phyloP scores from a whole-genome alignment of 1,140 invertebrate species.

The Camponotus vicinus region DNA sequence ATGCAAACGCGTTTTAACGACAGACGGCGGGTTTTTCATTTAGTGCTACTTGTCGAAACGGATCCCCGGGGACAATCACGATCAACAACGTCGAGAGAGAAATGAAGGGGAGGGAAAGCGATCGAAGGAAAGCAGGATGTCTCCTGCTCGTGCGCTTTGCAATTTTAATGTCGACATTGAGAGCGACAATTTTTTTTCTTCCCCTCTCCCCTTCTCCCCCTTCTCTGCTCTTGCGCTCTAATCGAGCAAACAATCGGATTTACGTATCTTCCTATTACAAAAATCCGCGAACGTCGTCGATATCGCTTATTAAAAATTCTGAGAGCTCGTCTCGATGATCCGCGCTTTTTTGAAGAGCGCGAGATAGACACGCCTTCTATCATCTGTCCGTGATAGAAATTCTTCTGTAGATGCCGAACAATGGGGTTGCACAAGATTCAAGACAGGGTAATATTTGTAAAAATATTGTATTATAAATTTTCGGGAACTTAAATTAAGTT shows the following conservation, averaged over 20 bases:
- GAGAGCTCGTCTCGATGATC: slow-evolving; percentile 10
- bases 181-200: slow-evolving; percentile 52
- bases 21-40: slow-evolving; percentile 67
- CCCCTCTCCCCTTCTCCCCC: background rate
- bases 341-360: background rate
- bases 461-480: too few species aligned
- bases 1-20: slow-evolving; percentile 65
- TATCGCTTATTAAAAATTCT: slow-evolving; percentile 78
- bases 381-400: background rate
- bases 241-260: slow-evolving; percentile 67
- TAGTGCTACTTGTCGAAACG: slow-evolving; percentile 69
- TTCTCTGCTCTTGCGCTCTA: background rate
- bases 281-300: slow-evolving; percentile 52
- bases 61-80: slow-evolving; percentile 67
- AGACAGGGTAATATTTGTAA: too few species aligned
- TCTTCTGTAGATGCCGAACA: background rate
- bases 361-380: background rate
- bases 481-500: too few species aligned
- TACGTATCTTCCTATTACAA: slow-evolving; percentile 63
- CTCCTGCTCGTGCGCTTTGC: slow-evolving; percentile 73
- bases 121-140: slow-evolving; percentile 34
- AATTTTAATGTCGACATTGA: slow-evolving; percentile 80
- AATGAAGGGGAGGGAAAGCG: background rate
- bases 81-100: background rate
- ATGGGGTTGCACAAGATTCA: background rate